phyloP scores from a whole-genome alignment of 2,113 vertebrate species.

The Tenrec ecaudatus region DNA sequence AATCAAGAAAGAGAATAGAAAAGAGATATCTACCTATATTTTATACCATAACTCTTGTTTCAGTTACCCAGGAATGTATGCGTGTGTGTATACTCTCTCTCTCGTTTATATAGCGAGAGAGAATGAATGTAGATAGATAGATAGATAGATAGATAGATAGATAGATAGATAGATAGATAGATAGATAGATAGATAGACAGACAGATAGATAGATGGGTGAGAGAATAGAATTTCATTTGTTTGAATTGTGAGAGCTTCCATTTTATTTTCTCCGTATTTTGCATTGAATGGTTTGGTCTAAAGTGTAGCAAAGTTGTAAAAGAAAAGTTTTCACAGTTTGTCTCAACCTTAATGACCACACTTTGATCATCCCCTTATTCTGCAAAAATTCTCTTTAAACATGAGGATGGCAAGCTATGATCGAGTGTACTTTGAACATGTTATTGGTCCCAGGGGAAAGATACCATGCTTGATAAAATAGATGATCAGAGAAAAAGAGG shows the following conservation, averaged over 20 bases:
- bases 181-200: not conserved
- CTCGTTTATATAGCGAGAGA: too few relatives aligned
- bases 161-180: too few relatives aligned
- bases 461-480: too few relatives aligned
- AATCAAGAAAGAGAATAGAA: not conserved
- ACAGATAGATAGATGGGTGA: too few relatives aligned
- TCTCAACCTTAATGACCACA: not conserved
- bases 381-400: too few relatives aligned
- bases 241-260: not conserved
- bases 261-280: not conserved
- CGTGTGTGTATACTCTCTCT: not conserved
- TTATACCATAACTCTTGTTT: not conserved
- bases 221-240: not conserved
- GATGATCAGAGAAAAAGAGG: too few relatives aligned
- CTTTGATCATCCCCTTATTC: not conserved
- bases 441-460: too few relatives aligned
- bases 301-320: not conserved
- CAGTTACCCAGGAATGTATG: not conserved
- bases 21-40: not conserved
- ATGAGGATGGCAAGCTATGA: too few relatives aligned
- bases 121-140: accelerated
- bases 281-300: not conserved
- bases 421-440: too few relatives aligned
- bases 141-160: too few relatives aligned
- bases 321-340: not conserved